These are phyloP conservation scores for Arctopsyche grandis DNA, from an alignment of 1,140 invertebrate genomes.

Conservation along the genomic window DNA sequence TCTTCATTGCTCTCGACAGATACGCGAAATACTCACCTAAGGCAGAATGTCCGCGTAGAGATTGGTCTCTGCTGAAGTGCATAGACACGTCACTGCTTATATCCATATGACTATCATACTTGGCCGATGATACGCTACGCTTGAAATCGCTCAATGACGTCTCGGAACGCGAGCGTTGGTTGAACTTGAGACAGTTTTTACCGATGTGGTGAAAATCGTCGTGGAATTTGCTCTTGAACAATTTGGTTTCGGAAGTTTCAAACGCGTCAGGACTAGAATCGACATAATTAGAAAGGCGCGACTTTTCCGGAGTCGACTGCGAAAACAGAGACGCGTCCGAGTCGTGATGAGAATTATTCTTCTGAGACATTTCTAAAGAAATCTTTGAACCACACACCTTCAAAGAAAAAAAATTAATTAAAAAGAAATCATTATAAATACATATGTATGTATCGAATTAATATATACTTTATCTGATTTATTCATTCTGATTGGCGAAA, in stretches of 20 bases:
- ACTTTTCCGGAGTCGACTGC: slow-evolving; percentile 53
- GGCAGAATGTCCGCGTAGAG: slow-evolving; percentile 29
- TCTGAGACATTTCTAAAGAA: background rate
- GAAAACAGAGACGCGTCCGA: slow-evolving; percentile 47
- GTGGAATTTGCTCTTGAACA: slow-evolving; percentile 22
- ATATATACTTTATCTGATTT: slow-evolving; percentile 5
- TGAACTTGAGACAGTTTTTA: slow-evolving; percentile 23
- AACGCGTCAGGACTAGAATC: slow-evolving; percentile 40
- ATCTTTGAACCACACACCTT: background rate
- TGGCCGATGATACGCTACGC: slow-evolving; percentile 52
- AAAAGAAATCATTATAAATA: background rate
- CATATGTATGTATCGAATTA: slow-evolving; percentile 21
- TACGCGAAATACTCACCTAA: slow-evolving; percentile 44
- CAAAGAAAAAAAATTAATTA: background rate
- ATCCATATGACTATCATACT: slow-evolving; percentile 64
- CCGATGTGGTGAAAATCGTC: slow-evolving; percentile 12
- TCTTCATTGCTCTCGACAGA: too few relatives aligned
- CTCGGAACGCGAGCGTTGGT: slow-evolving; percentile 40
- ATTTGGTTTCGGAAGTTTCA: slow-evolving; percentile 26
- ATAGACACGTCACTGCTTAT: slow-evolving; percentile 63
- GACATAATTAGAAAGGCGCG: slow-evolving; percentile 20
- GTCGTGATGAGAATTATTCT: slow-evolving; percentile 27
- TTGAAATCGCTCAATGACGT: slow-evolving; percentile 38
- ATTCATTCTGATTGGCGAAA: slow-evolving; percentile 47
- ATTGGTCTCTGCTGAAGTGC: slow-evolving; percentile 59